Conservation (phyloP, 2,888 invertebrate species). For the Lumbricus terrestris region DNA sequence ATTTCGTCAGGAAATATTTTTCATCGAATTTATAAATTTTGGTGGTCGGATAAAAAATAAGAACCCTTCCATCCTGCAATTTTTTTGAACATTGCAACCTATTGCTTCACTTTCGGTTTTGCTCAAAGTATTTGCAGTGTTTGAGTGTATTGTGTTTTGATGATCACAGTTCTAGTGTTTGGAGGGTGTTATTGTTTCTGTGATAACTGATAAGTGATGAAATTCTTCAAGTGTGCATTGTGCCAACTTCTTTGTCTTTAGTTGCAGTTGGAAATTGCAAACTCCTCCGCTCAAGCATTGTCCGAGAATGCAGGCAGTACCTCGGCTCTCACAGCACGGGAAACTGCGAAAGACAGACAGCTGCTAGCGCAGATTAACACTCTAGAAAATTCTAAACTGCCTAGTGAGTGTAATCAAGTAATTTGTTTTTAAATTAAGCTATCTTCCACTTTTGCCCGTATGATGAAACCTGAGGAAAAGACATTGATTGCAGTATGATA, state of each 20-base stretch:
- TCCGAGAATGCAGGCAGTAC: not conserved
- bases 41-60: too few relatives aligned
- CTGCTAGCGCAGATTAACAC: not conserved
- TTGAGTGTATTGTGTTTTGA: too few relatives aligned
- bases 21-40: too few relatives aligned
- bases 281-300: not conserved
- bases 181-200: not conserved
- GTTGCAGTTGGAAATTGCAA: conserved; percentile 3
- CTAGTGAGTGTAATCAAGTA: not conserved
- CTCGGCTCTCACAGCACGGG: not conserved
- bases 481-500: not conserved
- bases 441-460: not conserved
- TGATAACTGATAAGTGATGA: not conserved
- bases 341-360: not conserved
- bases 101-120: too few relatives aligned
- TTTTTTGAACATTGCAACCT: too few relatives aligned
- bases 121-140: too few relatives aligned
- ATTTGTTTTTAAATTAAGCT: not conserved
- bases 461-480: not conserved
- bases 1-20: too few relatives aligned
- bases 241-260: not conserved
- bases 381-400: not conserved
- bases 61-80: too few relatives aligned
- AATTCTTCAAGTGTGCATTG: not conserved
- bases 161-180: too few relatives aligned